Percentiles rank a stretch among this genome's conserved stretches.
phyloP scores from a whole-genome alignment of 2,113 vertebrate genomes.

The Oncorhynchus mykiss region DNA sequence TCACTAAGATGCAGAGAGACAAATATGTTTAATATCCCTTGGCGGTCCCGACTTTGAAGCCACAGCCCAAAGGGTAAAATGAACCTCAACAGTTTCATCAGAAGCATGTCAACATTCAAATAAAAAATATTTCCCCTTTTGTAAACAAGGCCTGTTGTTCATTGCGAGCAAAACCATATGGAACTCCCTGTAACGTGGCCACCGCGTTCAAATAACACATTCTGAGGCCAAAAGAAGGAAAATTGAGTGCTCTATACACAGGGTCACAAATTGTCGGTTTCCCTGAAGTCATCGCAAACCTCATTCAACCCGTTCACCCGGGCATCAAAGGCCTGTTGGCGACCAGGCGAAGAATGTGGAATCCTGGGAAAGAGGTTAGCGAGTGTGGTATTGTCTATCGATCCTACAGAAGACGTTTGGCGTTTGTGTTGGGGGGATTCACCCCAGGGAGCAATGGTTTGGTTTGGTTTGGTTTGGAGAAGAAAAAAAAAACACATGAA shows the following conservation, averaged over 20 bases:
- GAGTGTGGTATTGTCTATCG: slow-evolving; percentile 42
- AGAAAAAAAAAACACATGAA: neutral
- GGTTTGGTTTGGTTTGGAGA: slow-evolving; percentile 13
- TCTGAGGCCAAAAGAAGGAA: slow-evolving; percentile 21
- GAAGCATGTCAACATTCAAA: slow-evolving; percentile 32
- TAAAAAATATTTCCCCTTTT: slow-evolving; percentile 23
- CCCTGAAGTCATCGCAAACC: slow-evolving; percentile 34
- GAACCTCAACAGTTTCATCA: slow-evolving; percentile 34
- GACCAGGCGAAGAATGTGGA: slow-evolving; percentile 22
- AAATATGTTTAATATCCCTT: slow-evolving; percentile 47
- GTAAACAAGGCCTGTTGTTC: slow-evolving; percentile 53
- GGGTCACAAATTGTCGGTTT: slow-evolving; percentile 44
- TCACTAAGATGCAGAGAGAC: slow-evolving; percentile 44
- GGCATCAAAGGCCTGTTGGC: slow-evolving; percentile 8
- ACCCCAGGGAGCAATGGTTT: slow-evolving; percentile 34
- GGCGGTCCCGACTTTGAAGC: slow-evolving; percentile 35
- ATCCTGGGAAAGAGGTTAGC: slow-evolving; percentile 45
- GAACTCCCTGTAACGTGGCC: slow-evolving; percentile 10
- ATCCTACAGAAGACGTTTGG: slow-evolving; percentile 11
- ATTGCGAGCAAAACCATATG: slow-evolving; percentile 27
- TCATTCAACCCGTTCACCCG: slow-evolving; percentile 14
- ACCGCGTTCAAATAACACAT: slow-evolving; percentile 33
- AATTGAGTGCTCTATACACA: slow-evolving; percentile 21
- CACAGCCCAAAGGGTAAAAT: slow-evolving; percentile 41
- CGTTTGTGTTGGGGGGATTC: slow-evolving; percentile 31